Base-by-base conservation (phyloP, 2,888 invertebrate species). In the Ormyrus nitidulus region DNA sequence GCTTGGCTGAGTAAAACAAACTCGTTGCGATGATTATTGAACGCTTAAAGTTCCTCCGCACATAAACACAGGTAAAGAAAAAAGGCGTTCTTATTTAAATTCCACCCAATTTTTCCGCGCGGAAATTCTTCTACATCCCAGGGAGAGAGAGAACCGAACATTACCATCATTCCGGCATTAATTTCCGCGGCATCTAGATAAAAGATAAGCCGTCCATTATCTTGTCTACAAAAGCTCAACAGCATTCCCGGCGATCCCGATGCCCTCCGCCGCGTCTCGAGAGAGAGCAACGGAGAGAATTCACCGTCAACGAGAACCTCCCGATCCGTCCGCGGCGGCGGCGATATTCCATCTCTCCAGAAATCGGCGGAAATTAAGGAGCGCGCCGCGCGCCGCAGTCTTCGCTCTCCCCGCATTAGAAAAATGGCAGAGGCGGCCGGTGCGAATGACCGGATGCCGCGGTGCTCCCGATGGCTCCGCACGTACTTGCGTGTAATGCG, bases 371-470 rank as follows among this genome's bases (percentile, higher is more conserved):
- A 70, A 77, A 77, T 77, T 70, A 77, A 77, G 34, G 51, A 49
- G 61, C n/a, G 59, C 51, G 11, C 44, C 34, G 49, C 34, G 34
- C 34, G 34, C 34, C 34, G 34, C 34, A 34, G 44, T 68, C 49
- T 58, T 54, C 11, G 46, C 48, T n/a, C 49, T 13, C 49, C 19
- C 19, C n/a, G 54, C 46, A 66, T 73, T 64, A 64, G 56, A 74
- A 61, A 75, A 68, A 75, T 66, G 49, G 2, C 48, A 19, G 34
- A 19, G 61, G 19, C 19, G 44, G 9, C 9, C 72, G 53, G 68
- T 74, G 69, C 79, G 69, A 79, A 79, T 74, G 74, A 79, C 79
- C 74, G 79, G 79, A 79, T 79, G 74, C 34, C 11, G 44, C 11
- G 64, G 48, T 19, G 59, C 53, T 44, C 66, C 44, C 56, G 62